phyloP scores from a whole-genome alignment of 1,140 invertebrate genomes.

The Pachypeltis micranthus region DNA sequence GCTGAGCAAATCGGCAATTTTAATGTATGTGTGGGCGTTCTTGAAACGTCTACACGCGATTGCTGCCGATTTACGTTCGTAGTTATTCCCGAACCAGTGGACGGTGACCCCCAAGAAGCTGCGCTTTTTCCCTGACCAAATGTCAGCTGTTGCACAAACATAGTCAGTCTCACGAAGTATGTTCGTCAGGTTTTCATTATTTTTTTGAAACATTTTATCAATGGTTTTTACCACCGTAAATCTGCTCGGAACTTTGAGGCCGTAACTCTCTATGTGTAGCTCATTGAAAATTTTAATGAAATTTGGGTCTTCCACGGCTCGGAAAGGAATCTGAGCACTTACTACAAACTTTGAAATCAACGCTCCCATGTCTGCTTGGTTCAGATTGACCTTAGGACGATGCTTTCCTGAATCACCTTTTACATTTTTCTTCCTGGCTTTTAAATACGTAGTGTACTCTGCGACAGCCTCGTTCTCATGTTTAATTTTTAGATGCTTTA shows the following conservation, averaged over 20 bases:
- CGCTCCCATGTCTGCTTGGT: neutral
- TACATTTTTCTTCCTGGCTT: neutral
- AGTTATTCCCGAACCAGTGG: conserved; percentile 15
- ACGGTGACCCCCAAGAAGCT: neutral
- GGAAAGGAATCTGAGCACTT: neutral
- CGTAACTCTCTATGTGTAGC: neutral
- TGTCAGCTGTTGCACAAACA: neutral
- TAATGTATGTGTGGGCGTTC: conserved; percentile 23
- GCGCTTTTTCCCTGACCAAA: neutral
- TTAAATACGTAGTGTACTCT: neutral
- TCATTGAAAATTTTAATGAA: neutral
- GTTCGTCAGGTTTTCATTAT: neutral
- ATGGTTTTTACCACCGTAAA: neutral
- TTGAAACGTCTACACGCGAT: conserved; percentile 23
- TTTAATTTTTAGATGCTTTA: too few species aligned
- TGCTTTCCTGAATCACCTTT: neutral
- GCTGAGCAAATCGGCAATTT: conserved; percentile 18
- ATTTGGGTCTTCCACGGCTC: neutral
- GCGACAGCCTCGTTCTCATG: too few species aligned
- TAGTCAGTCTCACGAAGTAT: neutral
- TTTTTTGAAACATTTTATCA: neutral
- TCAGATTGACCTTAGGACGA: too few species aligned
- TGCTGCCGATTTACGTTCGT: conserved; percentile 16
- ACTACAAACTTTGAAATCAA: neutral
- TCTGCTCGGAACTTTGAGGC: neutral